These are phyloP conservation scores for Pteria penguin DNA, from an alignment of 2,888 invertebrate species.

Conservation along the genomic window DNA sequence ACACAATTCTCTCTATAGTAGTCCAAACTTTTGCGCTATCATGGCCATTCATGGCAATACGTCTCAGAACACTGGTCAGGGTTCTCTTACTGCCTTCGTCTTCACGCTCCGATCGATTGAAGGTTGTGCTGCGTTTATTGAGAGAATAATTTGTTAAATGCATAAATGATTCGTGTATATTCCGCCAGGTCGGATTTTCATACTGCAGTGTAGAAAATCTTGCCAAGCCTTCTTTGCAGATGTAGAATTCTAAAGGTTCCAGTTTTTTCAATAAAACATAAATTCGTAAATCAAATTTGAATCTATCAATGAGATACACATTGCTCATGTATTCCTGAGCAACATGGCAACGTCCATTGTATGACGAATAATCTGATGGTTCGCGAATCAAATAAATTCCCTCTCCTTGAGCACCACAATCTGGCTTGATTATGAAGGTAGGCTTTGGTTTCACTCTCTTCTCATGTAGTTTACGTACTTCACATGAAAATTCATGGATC, in stretches of 20 bases:
- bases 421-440: conserved; percentile 82
- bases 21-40: conserved; percentile 79
- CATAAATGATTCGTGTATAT: conserved; percentile 80
- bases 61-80: conserved; percentile 80
- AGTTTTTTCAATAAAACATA: conserved; percentile 81
- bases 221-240: conserved; percentile 80
- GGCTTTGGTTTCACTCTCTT: conserved; percentile 62
- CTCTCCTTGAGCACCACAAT: conserved; percentile 81
- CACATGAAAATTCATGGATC: conserved; percentile 73
- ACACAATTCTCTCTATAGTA: conserved; percentile 80
- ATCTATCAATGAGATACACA: conserved; percentile 79
- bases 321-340: conserved; percentile 81
- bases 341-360: conserved; percentile 63
- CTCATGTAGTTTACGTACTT: conserved; percentile 60
- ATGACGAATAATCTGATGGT: conserved; percentile 75
- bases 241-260: conserved; percentile 80
- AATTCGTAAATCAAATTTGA: conserved; percentile 81
- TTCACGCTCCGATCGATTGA: conserved; percentile 78
- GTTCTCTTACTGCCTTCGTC: conserved; percentile 81
- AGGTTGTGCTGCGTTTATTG: conserved; percentile 80
- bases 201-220: conserved; percentile 82
- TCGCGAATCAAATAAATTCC: conserved; percentile 81
- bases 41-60: conserved; percentile 73
- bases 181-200: conserved; percentile 79
- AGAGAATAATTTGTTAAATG: conserved; percentile 82